phyloP scores from a whole-genome alignment of 2,113 vertebrate species.

The Scomber japonicus region DNA sequence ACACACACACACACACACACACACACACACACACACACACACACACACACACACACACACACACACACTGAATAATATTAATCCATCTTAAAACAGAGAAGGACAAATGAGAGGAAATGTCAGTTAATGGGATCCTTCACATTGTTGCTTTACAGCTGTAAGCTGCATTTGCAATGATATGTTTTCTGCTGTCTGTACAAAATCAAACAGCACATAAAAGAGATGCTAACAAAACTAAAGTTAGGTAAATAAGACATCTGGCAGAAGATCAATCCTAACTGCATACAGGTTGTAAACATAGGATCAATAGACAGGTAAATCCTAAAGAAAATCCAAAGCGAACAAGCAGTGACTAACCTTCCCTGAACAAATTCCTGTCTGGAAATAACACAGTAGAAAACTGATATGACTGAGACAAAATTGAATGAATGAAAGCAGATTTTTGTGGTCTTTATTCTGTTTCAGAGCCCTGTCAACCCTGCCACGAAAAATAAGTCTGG shows the following conservation, averaged over 20 bases:
- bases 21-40: constrained; percentile 45
- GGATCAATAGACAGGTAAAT: background rate
- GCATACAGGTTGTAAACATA: background rate
- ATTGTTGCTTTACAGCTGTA: constrained; percentile 3
- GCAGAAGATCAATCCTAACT: background rate
- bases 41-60: constrained; percentile 45
- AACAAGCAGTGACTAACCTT: background rate
- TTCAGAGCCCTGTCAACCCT: constrained; percentile 6
- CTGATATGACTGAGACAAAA: constrained; percentile 7
- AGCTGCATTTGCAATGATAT: background rate
- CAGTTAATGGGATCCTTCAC: constrained; percentile 16
- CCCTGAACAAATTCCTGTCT: background rate
- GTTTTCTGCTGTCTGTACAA: background rate
- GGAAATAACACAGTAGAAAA: background rate
- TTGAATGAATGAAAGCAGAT: constrained; percentile 4
- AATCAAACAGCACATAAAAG: background rate
- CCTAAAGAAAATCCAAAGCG: background rate
- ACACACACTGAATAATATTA: background rate
- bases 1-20: constrained; percentile 48
- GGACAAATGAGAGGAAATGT: constrained; percentile 24
- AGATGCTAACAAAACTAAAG: background rate
- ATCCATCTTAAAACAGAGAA: constrained; percentile 40
- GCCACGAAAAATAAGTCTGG: constrained; percentile 45
- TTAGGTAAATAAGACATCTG: background rate
- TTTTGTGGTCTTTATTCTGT: constrained; percentile 30